phyloP scores from a whole-genome alignment of 2,888 invertebrate species.

The Notocelia uddmanniana region DNA sequence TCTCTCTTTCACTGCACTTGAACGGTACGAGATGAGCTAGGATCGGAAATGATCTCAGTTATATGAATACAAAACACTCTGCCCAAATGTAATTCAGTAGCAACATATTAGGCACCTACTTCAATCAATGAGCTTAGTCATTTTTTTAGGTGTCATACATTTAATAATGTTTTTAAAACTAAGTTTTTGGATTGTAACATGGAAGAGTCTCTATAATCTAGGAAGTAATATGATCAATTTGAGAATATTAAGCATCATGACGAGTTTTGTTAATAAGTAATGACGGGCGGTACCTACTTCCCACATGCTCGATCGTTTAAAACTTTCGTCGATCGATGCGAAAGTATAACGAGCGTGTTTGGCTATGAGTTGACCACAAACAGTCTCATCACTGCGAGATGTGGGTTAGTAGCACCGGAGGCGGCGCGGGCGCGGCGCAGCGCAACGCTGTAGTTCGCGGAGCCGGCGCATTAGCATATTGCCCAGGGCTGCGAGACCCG shows the following conservation, averaged over 20 bases:
- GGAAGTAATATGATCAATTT: slow-evolving; percentile 12
- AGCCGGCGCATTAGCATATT: slow-evolving; percentile 76
- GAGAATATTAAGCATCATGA: slow-evolving; percentile 3
- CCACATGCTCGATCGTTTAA: slow-evolving; percentile 62
- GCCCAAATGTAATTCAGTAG: slow-evolving; percentile 52
- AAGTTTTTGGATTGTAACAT: neutral
- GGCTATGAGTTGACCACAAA: slow-evolving; percentile 76
- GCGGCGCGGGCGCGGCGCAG: slow-evolving; percentile 61
- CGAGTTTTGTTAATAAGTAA: slow-evolving; percentile 24
- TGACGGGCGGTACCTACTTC: slow-evolving; percentile 56
- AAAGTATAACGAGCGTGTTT: slow-evolving; percentile 83
- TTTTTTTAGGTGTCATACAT: neutral
- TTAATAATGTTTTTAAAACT: neutral
- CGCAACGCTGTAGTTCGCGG: slow-evolving; percentile 59
- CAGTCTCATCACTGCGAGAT: slow-evolving; percentile 77
- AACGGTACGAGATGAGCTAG: slow-evolving; percentile 65
- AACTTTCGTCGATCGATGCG: slow-evolving; percentile 80
- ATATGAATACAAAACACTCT: slow-evolving; percentile 47
- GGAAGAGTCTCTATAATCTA: neutral
- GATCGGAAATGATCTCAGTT: slow-evolving; percentile 56
- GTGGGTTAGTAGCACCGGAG: slow-evolving; percentile 80
- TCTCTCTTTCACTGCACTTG: slow-evolving; percentile 78
- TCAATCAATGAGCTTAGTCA: too few relatives aligned
- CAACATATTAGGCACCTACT: too few relatives aligned
- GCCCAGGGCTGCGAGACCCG: slow-evolving; percentile 67